Evolutionary conservation across 2,797 vertebrate species (phyloP).

Genomic region (Phoebastria nigripes): DNA sequence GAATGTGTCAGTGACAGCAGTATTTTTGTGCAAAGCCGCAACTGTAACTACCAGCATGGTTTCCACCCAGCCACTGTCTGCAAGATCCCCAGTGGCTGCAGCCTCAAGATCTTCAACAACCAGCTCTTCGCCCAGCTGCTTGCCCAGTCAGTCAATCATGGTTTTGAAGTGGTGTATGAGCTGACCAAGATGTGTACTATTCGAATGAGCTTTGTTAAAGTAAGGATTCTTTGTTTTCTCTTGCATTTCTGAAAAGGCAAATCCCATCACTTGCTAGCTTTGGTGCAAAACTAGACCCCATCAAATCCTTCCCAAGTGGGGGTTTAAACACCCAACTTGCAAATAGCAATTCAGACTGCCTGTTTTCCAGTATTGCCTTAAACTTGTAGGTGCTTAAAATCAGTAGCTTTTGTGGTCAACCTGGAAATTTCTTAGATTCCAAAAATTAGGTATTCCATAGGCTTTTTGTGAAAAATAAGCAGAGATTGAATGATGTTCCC

Average conservation of each 20-base stretch:
- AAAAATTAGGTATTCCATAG: background rate
- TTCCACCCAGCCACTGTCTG: constrained; percentile 97
- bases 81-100: constrained; percentile 98
- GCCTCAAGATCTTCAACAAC: constrained; percentile 99
- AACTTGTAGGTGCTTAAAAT: background rate
- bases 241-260: background rate
- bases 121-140: constrained; percentile 97
- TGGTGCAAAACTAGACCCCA: background rate
- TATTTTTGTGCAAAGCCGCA: constrained; percentile 97
- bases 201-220: constrained; percentile 99
- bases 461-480: background rate
- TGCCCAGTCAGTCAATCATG: constrained; percentile 94
- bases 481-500: background rate
- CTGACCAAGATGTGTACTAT: constrained; percentile 99
- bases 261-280: background rate
- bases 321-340: background rate
- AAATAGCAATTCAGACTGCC: background rate
- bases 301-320: background rate
- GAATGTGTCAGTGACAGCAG: constrained; percentile 99
- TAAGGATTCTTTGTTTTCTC: constrained; percentile 62
- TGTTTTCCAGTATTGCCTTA: background rate
- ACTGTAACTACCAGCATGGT: constrained; percentile 98
- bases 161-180: constrained; percentile 97
- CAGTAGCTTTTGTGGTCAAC: background rate
- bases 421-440: background rate